Evolutionary conservation across 2,113 vertebrate genomes (phyloP).

Genomic region (Tamias sibiricus): DNA sequence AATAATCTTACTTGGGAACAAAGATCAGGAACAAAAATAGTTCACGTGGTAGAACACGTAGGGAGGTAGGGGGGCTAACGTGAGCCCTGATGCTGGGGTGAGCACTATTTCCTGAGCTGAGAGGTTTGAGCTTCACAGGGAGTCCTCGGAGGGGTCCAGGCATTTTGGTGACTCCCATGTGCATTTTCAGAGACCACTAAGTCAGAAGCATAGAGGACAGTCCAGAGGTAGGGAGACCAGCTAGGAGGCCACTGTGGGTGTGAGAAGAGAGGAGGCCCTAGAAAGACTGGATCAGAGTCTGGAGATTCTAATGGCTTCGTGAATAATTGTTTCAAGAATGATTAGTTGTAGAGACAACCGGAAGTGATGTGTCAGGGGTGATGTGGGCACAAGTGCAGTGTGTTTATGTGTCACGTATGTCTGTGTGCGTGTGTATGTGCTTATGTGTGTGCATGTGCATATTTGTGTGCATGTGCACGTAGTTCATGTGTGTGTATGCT

Average conservation of each 20-base stretch:
- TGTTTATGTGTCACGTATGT: neutral
- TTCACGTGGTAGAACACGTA: neutral
- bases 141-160: neutral
- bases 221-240: neutral
- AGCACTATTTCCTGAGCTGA: neutral
- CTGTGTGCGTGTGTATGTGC: neutral
- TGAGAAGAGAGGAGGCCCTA: neutral
- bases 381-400: neutral
- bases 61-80: neutral
- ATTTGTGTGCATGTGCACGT: neutral
- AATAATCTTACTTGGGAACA: neutral
- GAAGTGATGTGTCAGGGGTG: neutral
- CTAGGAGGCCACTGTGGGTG: neutral
- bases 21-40: neutral
- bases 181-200: neutral
- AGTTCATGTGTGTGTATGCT: neutral
- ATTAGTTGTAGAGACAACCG: neutral
- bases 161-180: neutral
- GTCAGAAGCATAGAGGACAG: neutral
- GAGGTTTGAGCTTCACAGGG: neutral
- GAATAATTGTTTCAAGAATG: neutral
- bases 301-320: neutral
- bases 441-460: neutral
- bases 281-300: neutral
- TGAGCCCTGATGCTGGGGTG: neutral